phyloP scores from a whole-genome alignment of 2,888 invertebrate species.

The Heliconius ethilla region DNA sequence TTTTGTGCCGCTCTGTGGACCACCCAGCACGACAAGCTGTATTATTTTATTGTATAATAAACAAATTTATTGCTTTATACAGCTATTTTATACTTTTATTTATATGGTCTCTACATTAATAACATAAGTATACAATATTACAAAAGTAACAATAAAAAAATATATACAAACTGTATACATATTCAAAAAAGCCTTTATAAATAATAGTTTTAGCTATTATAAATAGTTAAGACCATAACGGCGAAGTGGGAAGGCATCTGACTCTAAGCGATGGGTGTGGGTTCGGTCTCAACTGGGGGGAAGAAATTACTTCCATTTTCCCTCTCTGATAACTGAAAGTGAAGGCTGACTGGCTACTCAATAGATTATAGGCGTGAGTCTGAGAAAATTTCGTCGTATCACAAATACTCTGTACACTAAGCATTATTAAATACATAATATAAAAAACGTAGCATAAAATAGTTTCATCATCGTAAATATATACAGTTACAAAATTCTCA shows the following conservation, averaged over 20 bases:
- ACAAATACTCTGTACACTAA: not conserved
- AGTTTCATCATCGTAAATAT: conserved; percentile 45
- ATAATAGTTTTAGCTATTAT: not conserved
- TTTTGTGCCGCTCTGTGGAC: conserved; percentile 67
- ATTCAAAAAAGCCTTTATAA: not conserved
- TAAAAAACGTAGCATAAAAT: not conserved
- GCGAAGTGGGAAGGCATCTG: not conserved
- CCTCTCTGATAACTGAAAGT: not conserved
- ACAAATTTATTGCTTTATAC: conserved; percentile 81
- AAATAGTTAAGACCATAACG: not conserved
- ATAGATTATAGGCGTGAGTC: too few relatives aligned
- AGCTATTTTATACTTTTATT: conserved; percentile 79
- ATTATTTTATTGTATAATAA: conserved; percentile 82
- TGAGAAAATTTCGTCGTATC: not conserved
- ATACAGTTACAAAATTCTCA: conserved; percentile 1
- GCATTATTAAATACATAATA: not conserved
- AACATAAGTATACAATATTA: conserved; percentile 48
- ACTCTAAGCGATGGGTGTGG: not conserved
- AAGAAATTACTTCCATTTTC: not conserved
- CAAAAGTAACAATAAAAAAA: conserved; percentile 44
- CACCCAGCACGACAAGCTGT: conserved; percentile 77
- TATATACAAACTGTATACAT: not conserved
- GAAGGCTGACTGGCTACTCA: too few relatives aligned
- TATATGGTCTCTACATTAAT: conserved; percentile 75
- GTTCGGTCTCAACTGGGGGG: not conserved